Base-by-base conservation (phyloP, 2,888 invertebrate genomes). In the Papilio gigon region DNA sequence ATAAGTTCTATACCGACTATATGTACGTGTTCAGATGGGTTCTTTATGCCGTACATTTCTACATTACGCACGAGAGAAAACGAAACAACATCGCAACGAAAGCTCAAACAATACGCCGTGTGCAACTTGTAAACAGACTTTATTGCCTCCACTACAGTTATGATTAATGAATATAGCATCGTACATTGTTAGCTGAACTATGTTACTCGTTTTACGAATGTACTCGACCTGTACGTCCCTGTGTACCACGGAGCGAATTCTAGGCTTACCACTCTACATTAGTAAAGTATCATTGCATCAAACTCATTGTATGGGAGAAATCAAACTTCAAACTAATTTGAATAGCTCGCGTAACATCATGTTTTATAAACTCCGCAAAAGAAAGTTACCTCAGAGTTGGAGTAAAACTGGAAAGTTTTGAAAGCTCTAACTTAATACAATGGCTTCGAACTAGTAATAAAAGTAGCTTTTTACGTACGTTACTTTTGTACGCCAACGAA, bases 51-150 rank as follows among this genome's bases (percentile, higher is more conserved):
- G 20, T 17, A 17, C 33, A 12, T 30, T 30, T 30, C 20, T 20
- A 59, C 4, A 22, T 33, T 20, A 59, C 58, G 65, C 25, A 27
- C 20, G 17, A 53, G 47, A 53, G 50, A 59, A 66, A 67, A 53
- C 42, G 20, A 67, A 53, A 30, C 62, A 61, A 30, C 62, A 67
- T 63, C 63, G 30, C 62, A 56, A 68, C 68, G 62, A 59, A 59
- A 65, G 65, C 65, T 58, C 44, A n/a, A 59, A 59, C 65, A 65
- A 65, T 65, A 33, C 42, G 20, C 44, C 22, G 33, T 44, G 59
- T 1, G 33, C 33, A 20, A 35, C 17, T 58, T 44, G 20, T 59
- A 58, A 59, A 47, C 4, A 22, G 14, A 4, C 12, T 44, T 44
- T 59, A 65, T 44, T 65, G 20, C 27, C 56, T 61, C 0, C 42